These are phyloP conservation scores for Cassiopea andromeda DNA, from an alignment of 30 jellyfish, hydroid and myxozoan genomes.

Conservation along the genomic window DNA sequence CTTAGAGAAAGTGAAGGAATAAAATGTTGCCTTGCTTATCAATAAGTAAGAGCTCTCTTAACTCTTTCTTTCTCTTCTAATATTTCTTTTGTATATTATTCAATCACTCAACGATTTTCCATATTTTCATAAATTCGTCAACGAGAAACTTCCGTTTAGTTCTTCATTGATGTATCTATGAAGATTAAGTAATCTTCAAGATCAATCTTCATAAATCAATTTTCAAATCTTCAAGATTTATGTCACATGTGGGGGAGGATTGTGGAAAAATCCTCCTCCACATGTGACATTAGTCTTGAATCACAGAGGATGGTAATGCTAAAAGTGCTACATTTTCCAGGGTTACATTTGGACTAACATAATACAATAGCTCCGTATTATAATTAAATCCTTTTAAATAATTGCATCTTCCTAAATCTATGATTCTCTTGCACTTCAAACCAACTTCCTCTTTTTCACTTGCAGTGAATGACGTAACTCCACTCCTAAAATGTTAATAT, in stretches of 20 bases:
- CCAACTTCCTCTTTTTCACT: slow-evolving; percentile 82
- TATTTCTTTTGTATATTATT: no score
- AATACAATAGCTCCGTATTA: slow-evolving; percentile 59
- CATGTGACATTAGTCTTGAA: neutral
- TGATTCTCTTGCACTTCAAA: slow-evolving; percentile 78
- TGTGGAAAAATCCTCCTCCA: neutral
- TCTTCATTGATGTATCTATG: no score
- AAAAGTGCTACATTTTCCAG: slow-evolving; percentile 86
- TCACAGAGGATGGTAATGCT: slow-evolving; percentile 22
- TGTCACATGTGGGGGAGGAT: neutral
- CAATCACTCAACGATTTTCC: no score
- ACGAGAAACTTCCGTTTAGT: no score
- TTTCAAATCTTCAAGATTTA: neutral
- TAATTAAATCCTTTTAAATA: slow-evolving; percentile 66
- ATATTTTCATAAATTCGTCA: no score
- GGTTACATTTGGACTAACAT: slow-evolving; percentile 66
- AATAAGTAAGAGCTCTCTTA: no score
- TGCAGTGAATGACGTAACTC: neutral
- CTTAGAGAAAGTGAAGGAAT: no score
- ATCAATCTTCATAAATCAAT: no score
- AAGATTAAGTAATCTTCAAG: no score
- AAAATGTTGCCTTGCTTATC: no score
- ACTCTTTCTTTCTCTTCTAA: no score
- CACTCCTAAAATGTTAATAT: neutral
- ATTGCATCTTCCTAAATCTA: slow-evolving; percentile 82